Evolutionary conservation across 1,140 invertebrate genomes (phyloP), one percentile per base, ranked within the genome.

Genomic region (Plectus sambesii): DNA sequence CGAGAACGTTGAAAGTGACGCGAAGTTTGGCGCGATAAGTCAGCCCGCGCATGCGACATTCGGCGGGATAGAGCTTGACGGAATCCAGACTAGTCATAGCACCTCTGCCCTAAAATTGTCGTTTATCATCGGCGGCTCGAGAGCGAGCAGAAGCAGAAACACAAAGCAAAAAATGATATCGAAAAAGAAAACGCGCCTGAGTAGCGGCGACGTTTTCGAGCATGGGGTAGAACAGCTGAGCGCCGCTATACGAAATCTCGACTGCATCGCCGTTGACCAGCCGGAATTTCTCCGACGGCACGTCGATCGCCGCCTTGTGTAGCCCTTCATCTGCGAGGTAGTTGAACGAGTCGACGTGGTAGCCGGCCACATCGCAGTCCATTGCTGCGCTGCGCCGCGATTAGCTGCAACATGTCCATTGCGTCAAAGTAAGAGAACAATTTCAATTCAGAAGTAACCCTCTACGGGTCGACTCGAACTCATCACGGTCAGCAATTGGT

Each of bases 271-370:
- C 64, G 24, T 42, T 51, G 5, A 49, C 40, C 23, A 68, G 26
- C 26, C 48, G 47, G 23, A 66, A 62, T 45, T 69, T 67, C 15
- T 59, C 63, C 9, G 53, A 23, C 5, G 64, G 63, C 25, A 69
- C 47, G 40, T 64, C 60, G 12, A 49, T 37, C 5, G 65, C 58
- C 12, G 66, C 63, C 12, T 49, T 25, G 27, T 63, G 54, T 6
- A 65, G 24, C 1, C 64, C 62, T 33, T 63, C 49, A 33, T 59
- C 55, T 4, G 48, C 50, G 12, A 69, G 36, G 49, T 59, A 67
- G 39, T 67, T 65, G 37, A 57, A 67, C 2, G 64, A 69, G 6
- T 62, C 53, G n/a, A 67, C 58, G 30, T 67, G 64, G 52, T 68
- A 65, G 17, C 59, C 56, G 22, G 62, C 61, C 33, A 67, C 53